A percentile compares a stretch with the other conserved stretches of the same genome.
Evolutionary conservation across 2,797 vertebrate species (phyloP).

Genomic region (Mormyrops attenuatus): DNA sequence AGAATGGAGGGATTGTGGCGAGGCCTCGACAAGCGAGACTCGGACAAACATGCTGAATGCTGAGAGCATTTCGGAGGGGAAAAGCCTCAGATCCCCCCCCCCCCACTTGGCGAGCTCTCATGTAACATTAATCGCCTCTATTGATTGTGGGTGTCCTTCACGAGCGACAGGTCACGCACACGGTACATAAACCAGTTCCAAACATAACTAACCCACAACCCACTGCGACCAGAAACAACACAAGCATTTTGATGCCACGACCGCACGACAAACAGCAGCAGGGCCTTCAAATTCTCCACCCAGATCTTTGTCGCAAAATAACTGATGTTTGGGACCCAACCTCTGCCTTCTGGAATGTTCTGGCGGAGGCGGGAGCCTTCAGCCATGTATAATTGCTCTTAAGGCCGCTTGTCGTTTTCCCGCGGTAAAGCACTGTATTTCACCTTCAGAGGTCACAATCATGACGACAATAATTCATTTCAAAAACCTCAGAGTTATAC

Average conservation of each 20-base stretch:
- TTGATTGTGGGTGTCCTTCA: conserved; percentile 62
- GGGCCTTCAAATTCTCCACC: not conserved
- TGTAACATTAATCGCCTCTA: conserved; percentile 61
- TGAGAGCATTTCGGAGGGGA: not conserved
- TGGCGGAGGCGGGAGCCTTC: conserved; percentile 42
- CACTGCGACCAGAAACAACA: conserved; percentile 21
- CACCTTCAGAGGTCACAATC: conserved; percentile 55
- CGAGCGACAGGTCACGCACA: conserved; percentile 26
- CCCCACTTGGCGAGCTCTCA: conserved; percentile 40
- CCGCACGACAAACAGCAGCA: conserved; percentile 29
- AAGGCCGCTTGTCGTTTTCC: conserved; percentile 45
- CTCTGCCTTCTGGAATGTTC: conserved; percentile 45
- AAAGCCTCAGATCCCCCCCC: not conserved
- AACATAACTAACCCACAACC: conserved; percentile 9
- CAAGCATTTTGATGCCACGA: conserved; percentile 25
- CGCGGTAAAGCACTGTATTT: conserved; percentile 48
- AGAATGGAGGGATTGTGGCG: not conserved
- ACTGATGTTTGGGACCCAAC: conserved; percentile 48
- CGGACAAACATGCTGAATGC: not conserved
- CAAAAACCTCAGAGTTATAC: conserved; percentile 30
- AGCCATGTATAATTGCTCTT: conserved; percentile 46
- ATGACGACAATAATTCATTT: conserved; percentile 57
- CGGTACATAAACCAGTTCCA: not conserved
- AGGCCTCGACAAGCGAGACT: not conserved
- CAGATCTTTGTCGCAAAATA: conserved; percentile 32